Percentiles rank a stretch among this genome's conserved stretches.
Conservation (phyloP, 2,113 vertebrate genomes). For the Cyphomyrus plagiostoma region DNA sequence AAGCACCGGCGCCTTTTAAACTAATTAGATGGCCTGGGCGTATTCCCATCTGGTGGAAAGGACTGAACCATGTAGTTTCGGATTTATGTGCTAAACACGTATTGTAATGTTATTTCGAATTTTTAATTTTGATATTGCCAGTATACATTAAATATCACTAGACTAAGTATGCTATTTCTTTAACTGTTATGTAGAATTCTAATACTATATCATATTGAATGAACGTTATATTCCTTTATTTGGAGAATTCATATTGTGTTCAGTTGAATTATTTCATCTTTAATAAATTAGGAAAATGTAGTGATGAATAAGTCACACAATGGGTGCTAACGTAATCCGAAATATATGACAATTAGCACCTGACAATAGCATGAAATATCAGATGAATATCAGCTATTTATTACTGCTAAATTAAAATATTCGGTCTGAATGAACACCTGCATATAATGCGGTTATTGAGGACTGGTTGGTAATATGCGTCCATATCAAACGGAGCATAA, state of each 20-base stretch:
- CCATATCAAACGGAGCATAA: background rate
- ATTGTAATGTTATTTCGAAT: background rate
- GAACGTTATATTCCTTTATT: background rate
- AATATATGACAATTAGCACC: background rate
- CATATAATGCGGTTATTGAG: background rate
- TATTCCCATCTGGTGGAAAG: background rate
- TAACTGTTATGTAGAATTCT: background rate
- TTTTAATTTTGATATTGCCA: background rate
- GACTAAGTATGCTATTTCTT: background rate
- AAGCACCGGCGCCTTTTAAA: background rate
- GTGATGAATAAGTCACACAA: background rate
- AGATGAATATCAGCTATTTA: background rate
- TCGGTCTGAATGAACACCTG: background rate
- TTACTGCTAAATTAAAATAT: background rate
- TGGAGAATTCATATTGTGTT: background rate
- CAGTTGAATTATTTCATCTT: background rate
- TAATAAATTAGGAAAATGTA: background rate
- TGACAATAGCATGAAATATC: background rate
- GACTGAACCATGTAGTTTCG: background rate
- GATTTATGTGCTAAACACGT: background rate
- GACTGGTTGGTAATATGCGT: background rate
- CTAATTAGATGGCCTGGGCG: background rate
- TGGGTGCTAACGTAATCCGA: background rate
- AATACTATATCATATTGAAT: background rate
- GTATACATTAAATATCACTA: background rate